Conservation (phyloP, 2,113 vertebrate species). For the Toxotes jaculatrix region DNA sequence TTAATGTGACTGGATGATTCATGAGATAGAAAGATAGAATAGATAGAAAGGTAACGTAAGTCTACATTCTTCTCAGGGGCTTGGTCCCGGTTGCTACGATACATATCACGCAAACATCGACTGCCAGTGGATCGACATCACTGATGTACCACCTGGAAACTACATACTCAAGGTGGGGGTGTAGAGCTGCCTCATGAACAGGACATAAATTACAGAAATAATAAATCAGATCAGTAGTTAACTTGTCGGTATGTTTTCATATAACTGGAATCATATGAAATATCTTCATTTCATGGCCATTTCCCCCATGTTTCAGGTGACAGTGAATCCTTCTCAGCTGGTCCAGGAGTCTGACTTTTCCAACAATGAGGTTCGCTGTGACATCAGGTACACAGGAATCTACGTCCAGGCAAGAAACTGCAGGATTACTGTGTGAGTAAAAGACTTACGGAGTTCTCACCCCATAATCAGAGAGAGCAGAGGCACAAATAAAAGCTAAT, state of each 20-base stretch:
- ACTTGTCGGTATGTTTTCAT: neutral
- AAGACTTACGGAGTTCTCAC: neutral
- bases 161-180: slow-evolving; percentile 84
- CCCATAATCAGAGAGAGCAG: neutral
- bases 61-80: slow-evolving; percentile 73
- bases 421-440: slow-evolving; percentile 80
- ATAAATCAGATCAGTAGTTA: neutral
- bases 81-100: slow-evolving; percentile 87
- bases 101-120: slow-evolving; percentile 88
- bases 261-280: neutral
- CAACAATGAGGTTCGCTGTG: slow-evolving; percentile 85
- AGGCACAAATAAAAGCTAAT: neutral
- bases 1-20: neutral
- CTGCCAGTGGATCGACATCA: slow-evolving; percentile 90
- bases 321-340: slow-evolving; percentile 84
- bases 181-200: neutral
- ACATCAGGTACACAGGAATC: slow-evolving; percentile 84
- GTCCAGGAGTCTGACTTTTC: slow-evolving; percentile 86
- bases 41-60: neutral
- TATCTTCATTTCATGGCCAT: neutral
- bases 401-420: slow-evolving; percentile 85
- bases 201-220: neutral
- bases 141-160: slow-evolving; percentile 84
- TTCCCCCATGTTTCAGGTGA: slow-evolving; percentile 76
- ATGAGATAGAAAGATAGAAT: neutral